Conservation (phyloP, 2,888 invertebrate genomes). For the Mylabris sibirica region DNA sequence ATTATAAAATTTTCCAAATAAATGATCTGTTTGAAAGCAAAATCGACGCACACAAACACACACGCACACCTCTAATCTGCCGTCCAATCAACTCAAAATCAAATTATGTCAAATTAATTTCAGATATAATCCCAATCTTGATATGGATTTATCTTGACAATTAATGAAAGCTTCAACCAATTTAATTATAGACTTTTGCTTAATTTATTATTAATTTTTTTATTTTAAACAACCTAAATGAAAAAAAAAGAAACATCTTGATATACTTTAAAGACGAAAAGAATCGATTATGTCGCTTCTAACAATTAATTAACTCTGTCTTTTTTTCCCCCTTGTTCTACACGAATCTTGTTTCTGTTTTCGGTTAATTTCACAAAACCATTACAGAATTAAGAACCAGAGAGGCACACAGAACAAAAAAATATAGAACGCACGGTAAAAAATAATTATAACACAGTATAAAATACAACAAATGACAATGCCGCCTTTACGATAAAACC, state of each 20-base stretch:
- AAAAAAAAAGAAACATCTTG: not conserved
- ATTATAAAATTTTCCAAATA: too few relatives aligned
- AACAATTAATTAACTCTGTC: not conserved
- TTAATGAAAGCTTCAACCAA: not conserved
- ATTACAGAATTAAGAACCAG: not conserved
- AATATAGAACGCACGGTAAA: not conserved
- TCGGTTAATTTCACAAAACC: constrained; percentile 3
- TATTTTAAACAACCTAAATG: not conserved
- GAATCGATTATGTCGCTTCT: not conserved
- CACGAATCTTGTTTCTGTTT: not conserved
- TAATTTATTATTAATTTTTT: not conserved
- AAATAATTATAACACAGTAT: not conserved
- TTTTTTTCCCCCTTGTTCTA: not conserved
- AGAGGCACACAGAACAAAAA: not conserved
- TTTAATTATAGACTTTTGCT: not conserved
- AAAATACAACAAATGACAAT: not conserved
- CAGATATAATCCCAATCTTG: not conserved
- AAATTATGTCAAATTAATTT: constrained; percentile 7
- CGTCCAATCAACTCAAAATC: not conserved
- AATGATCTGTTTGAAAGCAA: too few relatives aligned
- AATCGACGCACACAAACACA: not conserved
- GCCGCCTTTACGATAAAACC: not conserved
- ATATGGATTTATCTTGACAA: not conserved
- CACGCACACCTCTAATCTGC: not conserved
- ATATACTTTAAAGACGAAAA: not conserved